These are phyloP conservation scores for Gisinianus flammeolus DNA, from an alignment of 2,888 invertebrate genomes.

Conservation along the genomic window DNA sequence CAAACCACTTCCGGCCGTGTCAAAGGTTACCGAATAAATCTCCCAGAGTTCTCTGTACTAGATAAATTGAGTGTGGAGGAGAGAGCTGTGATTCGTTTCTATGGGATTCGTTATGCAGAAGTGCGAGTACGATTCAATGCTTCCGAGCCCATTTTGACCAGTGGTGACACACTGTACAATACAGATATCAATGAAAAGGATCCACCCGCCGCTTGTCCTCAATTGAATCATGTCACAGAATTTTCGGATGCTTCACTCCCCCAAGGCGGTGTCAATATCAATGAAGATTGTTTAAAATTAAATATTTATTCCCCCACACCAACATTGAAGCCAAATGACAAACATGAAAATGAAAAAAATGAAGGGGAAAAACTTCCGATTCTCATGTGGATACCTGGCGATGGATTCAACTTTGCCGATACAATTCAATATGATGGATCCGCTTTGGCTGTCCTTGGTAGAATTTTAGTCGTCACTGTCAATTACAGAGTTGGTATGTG, in stretches of 20 bases:
- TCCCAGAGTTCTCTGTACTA: background rate
- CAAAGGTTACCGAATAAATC: background rate
- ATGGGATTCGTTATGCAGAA: constrained; percentile 59
- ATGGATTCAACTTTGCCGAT: constrained; percentile 63
- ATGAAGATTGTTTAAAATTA: constrained; percentile 60
- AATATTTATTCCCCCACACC: constrained; percentile 59
- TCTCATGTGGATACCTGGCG: constrained; percentile 60
- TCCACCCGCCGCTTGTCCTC: constrained; percentile 55
- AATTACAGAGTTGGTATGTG: constrained; percentile 63
- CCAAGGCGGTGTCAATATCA: constrained; percentile 36
- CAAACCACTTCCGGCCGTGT: constrained; percentile 7
- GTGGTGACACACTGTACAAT: background rate
- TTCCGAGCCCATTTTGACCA: background rate
- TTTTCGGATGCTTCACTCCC: constrained; percentile 37
- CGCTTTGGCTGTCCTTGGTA: constrained; percentile 64
- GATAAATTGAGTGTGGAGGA: background rate
- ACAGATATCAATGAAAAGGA: background rate
- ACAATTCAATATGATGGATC: constrained; percentile 66
- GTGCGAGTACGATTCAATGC: constrained; percentile 47
- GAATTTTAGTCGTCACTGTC: constrained; percentile 66
- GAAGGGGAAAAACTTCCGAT: constrained; percentile 41
- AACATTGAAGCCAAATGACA: too few relatives aligned
- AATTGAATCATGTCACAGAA: constrained; percentile 55
- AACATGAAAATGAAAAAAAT: too few relatives aligned
- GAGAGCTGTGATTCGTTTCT: constrained; percentile 47